phyloP scores from a whole-genome alignment of 2,888 invertebrate species.

The Idaea straminata region DNA sequence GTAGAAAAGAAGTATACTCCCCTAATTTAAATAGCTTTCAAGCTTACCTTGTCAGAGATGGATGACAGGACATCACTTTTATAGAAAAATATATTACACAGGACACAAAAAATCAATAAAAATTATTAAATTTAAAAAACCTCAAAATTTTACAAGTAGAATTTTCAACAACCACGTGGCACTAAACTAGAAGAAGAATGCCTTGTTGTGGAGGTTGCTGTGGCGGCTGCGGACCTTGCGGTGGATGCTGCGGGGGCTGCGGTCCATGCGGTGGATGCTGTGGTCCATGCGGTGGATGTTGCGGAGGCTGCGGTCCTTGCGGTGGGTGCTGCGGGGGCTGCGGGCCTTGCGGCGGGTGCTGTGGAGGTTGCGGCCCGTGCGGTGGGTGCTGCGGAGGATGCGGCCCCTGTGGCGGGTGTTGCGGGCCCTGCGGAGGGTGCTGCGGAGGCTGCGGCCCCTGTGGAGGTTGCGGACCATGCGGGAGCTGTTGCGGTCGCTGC shows the following conservation, averaged over 20 bases:
- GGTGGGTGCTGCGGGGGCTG: conserved; percentile 4
- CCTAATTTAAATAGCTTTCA: conserved; percentile 11
- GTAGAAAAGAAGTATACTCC: neutral
- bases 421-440: conserved; percentile 23
- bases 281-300: conserved; percentile 11
- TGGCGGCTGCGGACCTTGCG: conserved; percentile 11
- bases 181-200: conserved; percentile 25
- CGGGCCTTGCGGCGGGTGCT: conserved; percentile 16
- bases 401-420: conserved; percentile 10
- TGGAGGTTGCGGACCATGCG: conserved; percentile 21
- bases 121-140: conserved; percentile 30
- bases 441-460: conserved; percentile 15
- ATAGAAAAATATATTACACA: conserved; percentile 36
- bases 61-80: conserved; percentile 32
- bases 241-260: conserved; percentile 17
- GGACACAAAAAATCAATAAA: conserved; percentile 37
- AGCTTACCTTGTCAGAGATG: conserved; percentile 12
- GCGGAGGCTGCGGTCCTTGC: conserved; percentile 29
- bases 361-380: conserved; percentile 14
- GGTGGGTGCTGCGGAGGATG: conserved; percentile 11
- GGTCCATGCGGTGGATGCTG: conserved; percentile 11
- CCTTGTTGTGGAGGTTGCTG: conserved; percentile 27
- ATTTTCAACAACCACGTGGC: conserved; percentile 25
- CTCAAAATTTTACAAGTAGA: conserved; percentile 33
- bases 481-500: conserved; percentile 24